Base-by-base conservation (phyloP, 2,888 invertebrate species). In the Eudasyphora cyanicolor region DNA sequence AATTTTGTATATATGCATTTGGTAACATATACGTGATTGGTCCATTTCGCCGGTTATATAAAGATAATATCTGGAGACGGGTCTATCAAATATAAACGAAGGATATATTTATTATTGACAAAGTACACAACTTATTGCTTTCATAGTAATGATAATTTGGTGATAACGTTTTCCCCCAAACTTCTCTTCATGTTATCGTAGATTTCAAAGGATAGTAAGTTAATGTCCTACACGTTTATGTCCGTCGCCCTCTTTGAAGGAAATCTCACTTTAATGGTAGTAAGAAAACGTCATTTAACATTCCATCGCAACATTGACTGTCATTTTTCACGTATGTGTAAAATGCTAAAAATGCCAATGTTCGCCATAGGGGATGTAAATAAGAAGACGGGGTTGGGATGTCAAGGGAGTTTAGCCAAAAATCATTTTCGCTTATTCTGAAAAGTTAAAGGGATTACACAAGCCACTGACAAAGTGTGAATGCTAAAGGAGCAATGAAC, bases 211-310 rank as follows among this genome's bases (percentile, higher is more conserved):
- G 24, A 76, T n/a, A n/a, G 57, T 80, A 32, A 67, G 42, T 70
- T 67, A 73, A 81, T 69, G 67, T 76, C n/a, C 45, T 19, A 67
- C 57, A 76, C 57, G 32, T 73, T 27, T 17, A 8, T n/a, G 3
- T 19, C 12, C 21, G n/a, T 14, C 38, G 3, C 6, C 24, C 27
- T 17, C 21, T n/a, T 14, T n/a, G n/a, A n/a, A n/a, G 1, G n/a
- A 45, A 45, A 45, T 27, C 51, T 71, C 69, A 74, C 67, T 77
- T 74, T 69, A 32, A 74, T 62, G 71, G 78, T 78, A 79, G 80
- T 81, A 80, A 75, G 74, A 69, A 79, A 76, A 70, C 73, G 76
- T 64, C 76, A 82, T 73, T 79, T 69, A 71, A 70, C 29, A 84
- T 81, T 69, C 80, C 79, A 78, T 17, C 49, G 12, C 42, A 21